Evolutionary conservation across 2,797 vertebrate species (phyloP).

Genomic region (Lacerta agilis): DNA sequence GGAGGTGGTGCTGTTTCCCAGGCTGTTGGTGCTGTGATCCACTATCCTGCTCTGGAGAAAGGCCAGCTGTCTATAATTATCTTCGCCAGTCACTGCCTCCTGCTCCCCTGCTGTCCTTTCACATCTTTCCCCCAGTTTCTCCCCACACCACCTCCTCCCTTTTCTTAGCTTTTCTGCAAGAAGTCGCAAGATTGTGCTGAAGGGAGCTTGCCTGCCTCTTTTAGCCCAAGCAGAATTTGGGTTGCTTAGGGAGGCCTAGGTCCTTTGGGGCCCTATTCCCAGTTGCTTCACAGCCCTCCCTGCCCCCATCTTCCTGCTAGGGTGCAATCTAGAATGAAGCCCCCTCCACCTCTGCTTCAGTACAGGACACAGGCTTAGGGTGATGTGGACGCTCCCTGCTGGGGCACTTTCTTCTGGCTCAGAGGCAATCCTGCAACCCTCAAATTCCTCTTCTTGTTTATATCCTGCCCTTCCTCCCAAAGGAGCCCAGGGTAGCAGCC

Average conservation of each 20-base stretch:
- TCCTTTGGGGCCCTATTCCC: background rate
- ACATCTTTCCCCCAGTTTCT: no score
- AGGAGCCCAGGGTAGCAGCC: background rate
- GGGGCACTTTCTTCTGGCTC: background rate
- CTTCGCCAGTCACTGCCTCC: background rate
- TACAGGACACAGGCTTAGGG: background rate
- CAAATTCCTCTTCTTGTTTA: no score
- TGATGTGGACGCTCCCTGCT: background rate
- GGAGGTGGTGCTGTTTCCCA: no score
- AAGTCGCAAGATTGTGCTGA: background rate
- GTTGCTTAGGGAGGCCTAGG: background rate
- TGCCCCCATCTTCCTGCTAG: background rate
- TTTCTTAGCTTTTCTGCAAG: slow-evolving; percentile 1
- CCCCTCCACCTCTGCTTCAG: background rate
- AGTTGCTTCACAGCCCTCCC: background rate
- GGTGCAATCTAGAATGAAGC: background rate
- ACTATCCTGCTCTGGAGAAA: background rate
- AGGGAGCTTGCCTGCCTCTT: background rate
- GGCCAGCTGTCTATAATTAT: slow-evolving; percentile 5
- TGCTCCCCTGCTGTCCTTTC: background rate
- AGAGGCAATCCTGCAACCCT: no score
- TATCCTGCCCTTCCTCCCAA: no score
- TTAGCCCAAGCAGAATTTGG: no score
- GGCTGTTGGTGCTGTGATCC: background rate
- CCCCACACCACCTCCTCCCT: background rate